Base-by-base conservation (phyloP, 2,113 vertebrate genomes). In the Dicerorhinus sumatrensis region DNA sequence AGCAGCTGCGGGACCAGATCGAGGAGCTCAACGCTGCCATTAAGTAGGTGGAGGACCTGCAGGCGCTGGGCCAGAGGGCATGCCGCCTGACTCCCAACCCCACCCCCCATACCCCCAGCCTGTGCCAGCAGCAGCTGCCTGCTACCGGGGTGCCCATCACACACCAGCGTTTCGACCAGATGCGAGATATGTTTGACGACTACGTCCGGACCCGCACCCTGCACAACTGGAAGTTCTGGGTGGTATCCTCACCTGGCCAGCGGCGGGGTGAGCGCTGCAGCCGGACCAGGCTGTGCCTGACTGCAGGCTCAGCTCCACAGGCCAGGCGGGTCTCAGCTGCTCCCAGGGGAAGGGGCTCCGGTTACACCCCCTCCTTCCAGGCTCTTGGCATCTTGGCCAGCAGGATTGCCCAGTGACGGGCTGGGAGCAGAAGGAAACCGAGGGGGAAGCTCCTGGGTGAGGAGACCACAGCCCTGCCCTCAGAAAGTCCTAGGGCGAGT, bases 171-270 rank as follows among this genome's bases (percentile, higher is more conserved):
- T 99, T 99, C 0, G 99, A 99, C 98, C 99, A 99, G 98, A 99
- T 99, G 99, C 99, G 99, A 72, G 98, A 99, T 96, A 99, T 99
- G 99, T 99, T 99, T 16, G 98, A 99, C 0, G 99, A 99, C 90
- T 99, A 99, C 0, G 99, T 99, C 85, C 98, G 98, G 54, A 98
- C 98, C 2, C 99, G 99, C 95, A 99, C 99, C 0, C 98, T 99
- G 98, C 99, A 99, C 91, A 99, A 99, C 98, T 99, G 99, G 99
- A 99, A 99, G 98, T 99, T 99, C 99, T 99, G 99, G 99, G 99
- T 99, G 0, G 99, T 99, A 99, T 99, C 99, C 99, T 99, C 98
- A 1, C 69, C 54, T 0, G 18, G 56, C 73, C 12, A 9, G 36
- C 0, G 0, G 42, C 1, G 3, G 1, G 23, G 21, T 29, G n/a